Base-by-base conservation (phyloP, 2,888 invertebrate genomes). In the Apomyelois bistriatella region DNA sequence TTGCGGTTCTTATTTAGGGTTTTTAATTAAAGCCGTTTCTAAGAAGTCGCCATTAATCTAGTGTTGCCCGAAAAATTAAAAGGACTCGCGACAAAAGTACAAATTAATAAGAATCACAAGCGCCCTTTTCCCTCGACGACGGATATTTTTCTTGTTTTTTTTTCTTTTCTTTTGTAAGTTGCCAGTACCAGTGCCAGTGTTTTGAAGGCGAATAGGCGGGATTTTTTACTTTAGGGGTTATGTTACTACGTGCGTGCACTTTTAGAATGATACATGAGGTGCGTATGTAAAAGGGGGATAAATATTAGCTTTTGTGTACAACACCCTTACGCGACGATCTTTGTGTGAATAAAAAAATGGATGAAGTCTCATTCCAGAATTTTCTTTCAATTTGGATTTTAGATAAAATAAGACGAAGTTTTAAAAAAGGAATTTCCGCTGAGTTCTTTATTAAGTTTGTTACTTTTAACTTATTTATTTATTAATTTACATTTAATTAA, bases 1-100 rank as follows among this genome's bases (percentile, higher is more conserved):
- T 72, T 68, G 72, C 68, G 75, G 74, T 74, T 71, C 76, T 71
- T 72, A 74, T 79, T 79, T 75, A 75, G 71, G 76, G 75, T 73
- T 83, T 81, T 84, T 85, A 83, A 85, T 85, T 85, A 83, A 83
- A 81, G 72, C 74, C 72, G 70, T 70, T 70, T 67, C 63, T 63
- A 62, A 66, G 70, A 65, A 74, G 68, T 60, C 66, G 60, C 70
- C 76, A 78, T 83, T 83, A 82, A 83, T 82, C 79, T 76, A 72
- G 65, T 76, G 82, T 77, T 82, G 72, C 71, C 61, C 66, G 64
- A 65, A 66, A 79, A 77, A 82, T 80, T 79, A 79, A 77, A 78
- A 76, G 70, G 67, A 66, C 65, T 59, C 42, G 60, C 62, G 70
- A 76, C 73, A 74, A 74, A 76, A 74, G 76, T 76, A 75, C 70